These are phyloP conservation scores for Dolichallabes microphthalmus DNA, from an alignment of 2,113 vertebrate genomes.

Conservation along the genomic window DNA sequence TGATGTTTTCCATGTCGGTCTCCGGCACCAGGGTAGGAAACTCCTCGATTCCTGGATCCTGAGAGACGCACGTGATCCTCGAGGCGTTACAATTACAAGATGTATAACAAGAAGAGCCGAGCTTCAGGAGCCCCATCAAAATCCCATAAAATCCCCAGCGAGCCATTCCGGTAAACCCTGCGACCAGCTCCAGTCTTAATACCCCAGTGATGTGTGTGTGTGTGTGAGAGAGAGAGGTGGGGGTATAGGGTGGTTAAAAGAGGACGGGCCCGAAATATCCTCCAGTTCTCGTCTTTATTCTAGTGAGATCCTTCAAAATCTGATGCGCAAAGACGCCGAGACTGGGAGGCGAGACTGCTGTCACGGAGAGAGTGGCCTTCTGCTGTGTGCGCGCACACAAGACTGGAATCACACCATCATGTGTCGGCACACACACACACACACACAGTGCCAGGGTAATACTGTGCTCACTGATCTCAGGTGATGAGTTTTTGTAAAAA, in stretches of 20 bases:
- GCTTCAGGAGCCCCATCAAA: constrained; percentile 75
- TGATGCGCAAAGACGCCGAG: constrained; percentile 67
- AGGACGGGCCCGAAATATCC: constrained; percentile 27
- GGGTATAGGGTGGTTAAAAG: not conserved
- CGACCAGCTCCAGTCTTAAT: constrained; percentile 72
- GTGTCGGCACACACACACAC: constrained; percentile 64
- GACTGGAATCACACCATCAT: constrained; percentile 69
- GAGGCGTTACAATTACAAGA: constrained; percentile 85
- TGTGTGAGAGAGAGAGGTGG: not conserved
- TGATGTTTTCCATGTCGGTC: constrained; percentile 88
- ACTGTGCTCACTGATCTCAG: constrained; percentile 46
- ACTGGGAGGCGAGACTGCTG: constrained; percentile 65
- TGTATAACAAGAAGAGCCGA: constrained; percentile 78
- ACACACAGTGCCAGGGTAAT: constrained; percentile 65
- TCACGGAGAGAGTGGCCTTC: constrained; percentile 74
- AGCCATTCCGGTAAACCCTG: constrained; percentile 75
- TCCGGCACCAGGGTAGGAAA: constrained; percentile 83
- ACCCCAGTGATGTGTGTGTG: constrained; percentile 42
- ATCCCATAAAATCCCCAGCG: constrained; percentile 82
- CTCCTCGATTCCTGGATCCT: constrained; percentile 79
- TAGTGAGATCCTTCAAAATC: constrained; percentile 20
- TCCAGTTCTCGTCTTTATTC: not conserved
- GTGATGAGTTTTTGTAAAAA: not conserved
- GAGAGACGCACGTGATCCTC: constrained; percentile 82
- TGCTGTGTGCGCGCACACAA: constrained; percentile 72